Evolutionary conservation across 2,113 vertebrate genomes (phyloP).

Genomic region (Heloderma charlesbogerti): DNA sequence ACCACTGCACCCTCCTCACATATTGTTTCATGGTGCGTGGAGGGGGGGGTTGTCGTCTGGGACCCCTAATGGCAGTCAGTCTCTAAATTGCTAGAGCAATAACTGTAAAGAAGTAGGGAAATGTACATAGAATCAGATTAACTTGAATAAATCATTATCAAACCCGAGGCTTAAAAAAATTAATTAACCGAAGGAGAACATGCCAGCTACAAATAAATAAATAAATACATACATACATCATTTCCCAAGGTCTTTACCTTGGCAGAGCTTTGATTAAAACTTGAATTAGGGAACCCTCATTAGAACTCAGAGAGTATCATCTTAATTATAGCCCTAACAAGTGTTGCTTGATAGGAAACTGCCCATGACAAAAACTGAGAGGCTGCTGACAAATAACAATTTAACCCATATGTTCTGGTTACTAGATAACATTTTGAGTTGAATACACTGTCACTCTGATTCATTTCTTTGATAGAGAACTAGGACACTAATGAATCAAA

Average conservation of each 20-base stretch:
- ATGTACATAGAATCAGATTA: constrained; percentile 38
- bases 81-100: background rate
- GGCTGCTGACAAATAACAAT: constrained; percentile 74
- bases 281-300: constrained; percentile 67
- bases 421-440: constrained; percentile 60
- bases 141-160: constrained; percentile 41
- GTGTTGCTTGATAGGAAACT: constrained; percentile 56
- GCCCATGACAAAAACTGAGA: constrained; percentile 67
- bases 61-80: background rate
- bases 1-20: too few species aligned
- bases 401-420: constrained; percentile 72
- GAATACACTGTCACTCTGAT: constrained; percentile 59
- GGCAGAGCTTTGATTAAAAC: constrained; percentile 70
- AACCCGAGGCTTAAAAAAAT: background rate
- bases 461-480: constrained; percentile 65
- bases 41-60: too few species aligned
- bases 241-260: constrained; percentile 58
- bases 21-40: too few species aligned
- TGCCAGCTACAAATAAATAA: constrained; percentile 50
- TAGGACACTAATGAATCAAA: constrained; percentile 28
- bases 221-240: too few species aligned
- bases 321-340: constrained; percentile 50
- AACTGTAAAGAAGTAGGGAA: constrained; percentile 37
- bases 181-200: constrained; percentile 55
- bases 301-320: constrained; percentile 54